phyloP scores from a whole-genome alignment of 2,888 invertebrate species.

The Calameuta pallipes region DNA sequence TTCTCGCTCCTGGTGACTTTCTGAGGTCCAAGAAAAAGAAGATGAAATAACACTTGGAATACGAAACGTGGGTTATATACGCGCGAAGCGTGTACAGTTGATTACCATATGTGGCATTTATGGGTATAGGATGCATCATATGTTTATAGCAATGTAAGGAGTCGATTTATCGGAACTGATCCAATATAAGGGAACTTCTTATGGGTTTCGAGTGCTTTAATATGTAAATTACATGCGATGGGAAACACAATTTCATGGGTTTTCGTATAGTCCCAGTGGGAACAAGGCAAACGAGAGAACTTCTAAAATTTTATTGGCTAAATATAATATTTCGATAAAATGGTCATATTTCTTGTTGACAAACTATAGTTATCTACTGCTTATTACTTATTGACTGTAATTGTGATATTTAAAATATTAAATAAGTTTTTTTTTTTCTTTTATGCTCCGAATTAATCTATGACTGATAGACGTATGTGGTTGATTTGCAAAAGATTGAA shows the following conservation, averaged over 20 bases:
- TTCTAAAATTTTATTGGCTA: conserved; percentile 43
- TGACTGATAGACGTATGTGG: not conserved
- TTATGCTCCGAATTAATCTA: not conserved
- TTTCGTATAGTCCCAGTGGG: conserved; percentile 31
- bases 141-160: not conserved
- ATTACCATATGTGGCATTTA: not conserved
- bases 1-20: not conserved
- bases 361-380: not conserved
- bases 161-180: not conserved
- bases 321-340: conserved; percentile 44
- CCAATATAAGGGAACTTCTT: not conserved
- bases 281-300: conserved; percentile 7
- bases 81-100: not conserved
- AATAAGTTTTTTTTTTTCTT: not conserved
- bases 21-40: not conserved
- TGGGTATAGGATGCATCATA: not conserved
- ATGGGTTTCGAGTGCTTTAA: conserved; percentile 19
- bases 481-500: no score
- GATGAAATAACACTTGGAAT: not conserved
- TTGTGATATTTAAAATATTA: no score
- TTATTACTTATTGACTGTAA: not conserved
- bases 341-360: conserved; percentile 20
- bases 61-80: not conserved
- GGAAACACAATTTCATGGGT: conserved; percentile 28
- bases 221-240: conserved; percentile 28